Base-by-base conservation (phyloP, 2,797 vertebrate genomes). In the Melanotaenia parkinsoni region DNA sequence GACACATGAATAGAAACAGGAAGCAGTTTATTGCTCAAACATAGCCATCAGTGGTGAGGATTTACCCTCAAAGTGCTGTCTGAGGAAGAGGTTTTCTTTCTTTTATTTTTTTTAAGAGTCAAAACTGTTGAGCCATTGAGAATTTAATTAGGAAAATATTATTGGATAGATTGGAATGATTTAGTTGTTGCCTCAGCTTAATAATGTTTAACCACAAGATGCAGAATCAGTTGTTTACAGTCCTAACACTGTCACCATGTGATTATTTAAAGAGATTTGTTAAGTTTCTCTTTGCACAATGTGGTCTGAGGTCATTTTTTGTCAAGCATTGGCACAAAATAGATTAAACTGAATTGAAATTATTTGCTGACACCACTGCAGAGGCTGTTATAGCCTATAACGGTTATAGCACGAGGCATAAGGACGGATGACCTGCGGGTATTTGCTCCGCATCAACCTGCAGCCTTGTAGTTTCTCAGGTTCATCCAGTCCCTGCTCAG, bases 51-150 rank as follows among this genome's bases (percentile, higher is more conserved):
- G 32, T 16, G 47, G 26, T 12, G 57, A 35, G 22, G 60, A 38
- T 67, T 70, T 38, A 72, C 5, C 58, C 62, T 66, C 45, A 20
- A 12, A 66, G 43, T 57, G 58, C 35, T 50, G 32, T 6, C 33
- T 10, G 40, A 47, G 74, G 76, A 83, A 74, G 77, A 87, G 79
- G 77, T 77, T 59, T 73, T 81, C n/a, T 47, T 63, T 50, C 8
- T 43, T 43, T 43, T 26, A 13, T 53, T 24, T 26, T 26, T 26
- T 70, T 2, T 33, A 14, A 54, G 50, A 33, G 54, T 78, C 61
- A 47, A 76, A 70, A 33, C 20, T 12, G 35, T 47, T 13, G 18
- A 28, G 18, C 5, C 9, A 10, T 32, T 28, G 33, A 32, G 47
- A 71, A 20, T 35, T 26, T 59, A 24, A 35, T 47, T 2, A 32